Evolutionary conservation across 1,140 invertebrate genomes (phyloP).

Genomic region (Eufriesea mexicana): DNA sequence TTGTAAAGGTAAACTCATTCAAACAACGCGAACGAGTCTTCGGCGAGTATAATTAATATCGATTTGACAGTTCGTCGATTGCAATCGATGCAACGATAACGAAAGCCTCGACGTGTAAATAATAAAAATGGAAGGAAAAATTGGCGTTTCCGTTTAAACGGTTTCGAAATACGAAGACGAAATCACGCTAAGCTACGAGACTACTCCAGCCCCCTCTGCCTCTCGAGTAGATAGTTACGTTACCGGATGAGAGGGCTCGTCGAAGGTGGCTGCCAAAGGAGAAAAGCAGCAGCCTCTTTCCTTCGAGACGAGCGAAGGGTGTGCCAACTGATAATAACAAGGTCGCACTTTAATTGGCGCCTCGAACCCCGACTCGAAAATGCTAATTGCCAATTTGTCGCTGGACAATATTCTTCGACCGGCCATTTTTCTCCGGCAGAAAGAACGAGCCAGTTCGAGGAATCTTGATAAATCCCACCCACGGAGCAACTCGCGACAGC

Average conservation of each 20-base stretch:
- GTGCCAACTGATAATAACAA: constrained; percentile 41
- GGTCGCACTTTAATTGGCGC: constrained; percentile 35
- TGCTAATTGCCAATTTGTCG: constrained; percentile 35
- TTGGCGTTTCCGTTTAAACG: too few relatives aligned
- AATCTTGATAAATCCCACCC: neutral
- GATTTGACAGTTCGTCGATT: too few relatives aligned
- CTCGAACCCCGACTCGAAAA: neutral
- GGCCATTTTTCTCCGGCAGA: neutral
- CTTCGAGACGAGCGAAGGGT: neutral
- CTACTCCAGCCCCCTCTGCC: neutral
- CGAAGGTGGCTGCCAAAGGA: constrained; percentile 24
- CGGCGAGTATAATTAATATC: too few relatives aligned
- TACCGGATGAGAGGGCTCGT: constrained; percentile 14
- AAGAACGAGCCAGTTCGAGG: neutral
- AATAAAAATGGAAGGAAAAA: too few relatives aligned
- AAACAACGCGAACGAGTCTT: too few relatives aligned
- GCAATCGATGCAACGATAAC: too few relatives aligned
- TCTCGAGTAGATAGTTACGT: constrained; percentile 10
- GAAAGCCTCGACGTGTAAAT: too few relatives aligned
- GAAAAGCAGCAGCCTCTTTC: neutral
- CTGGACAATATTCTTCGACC: neutral
- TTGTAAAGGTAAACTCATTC: too few relatives aligned
- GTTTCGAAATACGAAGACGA: neutral
- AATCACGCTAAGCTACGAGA: neutral
- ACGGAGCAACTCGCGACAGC: neutral